Base-by-base conservation (phyloP, 2,113 vertebrate species). In the Pampusana beccarii region DNA sequence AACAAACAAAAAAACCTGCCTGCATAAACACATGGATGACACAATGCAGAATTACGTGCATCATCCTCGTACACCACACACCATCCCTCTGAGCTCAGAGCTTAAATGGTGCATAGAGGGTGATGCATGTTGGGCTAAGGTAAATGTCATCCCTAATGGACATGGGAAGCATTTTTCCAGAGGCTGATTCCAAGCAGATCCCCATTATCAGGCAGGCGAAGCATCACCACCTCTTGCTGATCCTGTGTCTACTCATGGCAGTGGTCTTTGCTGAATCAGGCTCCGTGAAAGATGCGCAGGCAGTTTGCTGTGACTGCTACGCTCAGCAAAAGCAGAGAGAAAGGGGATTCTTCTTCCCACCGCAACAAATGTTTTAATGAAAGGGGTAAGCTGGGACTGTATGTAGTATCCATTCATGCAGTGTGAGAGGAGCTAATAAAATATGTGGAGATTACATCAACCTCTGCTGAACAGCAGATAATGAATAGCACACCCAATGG, bases 401-500 rank as follows among this genome's bases (percentile, higher is more conserved):
- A 29, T 31, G 48, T 33, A 29, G 6, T 50, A 11, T 57, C 80
- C 57, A 9, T 64, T 86, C 71, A 23, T 28, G 60, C 66, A 56
- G 84, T 3, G 2, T 40, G 78, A 65, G 36, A 44, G 38, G 48
- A 83, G 56, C 58, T 82, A 70, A 65, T 83, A 33, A 93, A 93
- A 66, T 28, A 65, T 16, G 5, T 1, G 0, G 79, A 44, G 40
- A 48, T 84, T 61, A 3, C 42, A 38, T n/a, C 80, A 46, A 8
- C 58, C 38, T 71, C 60, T 86, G 90, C 67, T 67, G 80, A 83
- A 58, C 48, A 75, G 86, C 86, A 88, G 66, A 13, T 17, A 62
- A 56, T 4, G 5, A 48, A 13, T 13, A 46, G 54, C 57, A 71
- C 0, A 5, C 44, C 25, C 0, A 0, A 1, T 25, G 48, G 19